A percentile compares a stretch with the other conserved stretches of the same genome.
These are phyloP conservation scores for Hylomyscus alleni DNA, from an alignment of 2,797 vertebrate genomes.

Conservation along the genomic window DNA sequence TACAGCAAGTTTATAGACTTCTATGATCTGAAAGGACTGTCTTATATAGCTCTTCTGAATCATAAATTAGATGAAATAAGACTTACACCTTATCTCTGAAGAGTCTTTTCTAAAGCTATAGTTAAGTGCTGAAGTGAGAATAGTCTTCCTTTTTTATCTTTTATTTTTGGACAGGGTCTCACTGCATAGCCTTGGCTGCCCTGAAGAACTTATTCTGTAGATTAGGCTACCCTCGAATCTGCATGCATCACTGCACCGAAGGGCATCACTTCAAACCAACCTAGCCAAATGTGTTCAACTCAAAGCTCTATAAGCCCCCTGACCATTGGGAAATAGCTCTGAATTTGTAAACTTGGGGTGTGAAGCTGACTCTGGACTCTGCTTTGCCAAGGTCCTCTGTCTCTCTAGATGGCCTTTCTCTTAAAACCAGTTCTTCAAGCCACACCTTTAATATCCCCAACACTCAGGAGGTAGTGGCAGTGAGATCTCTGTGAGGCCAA, in stretches of 20 bases:
- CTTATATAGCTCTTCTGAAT: constrained; percentile 33
- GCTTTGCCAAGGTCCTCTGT: not conserved
- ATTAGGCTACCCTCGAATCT: not conserved
- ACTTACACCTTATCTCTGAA: constrained; percentile 55
- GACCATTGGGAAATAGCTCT: constrained; percentile 36
- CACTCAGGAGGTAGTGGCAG: not conserved
- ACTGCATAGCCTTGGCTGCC: not conserved
- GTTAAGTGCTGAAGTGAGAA: not conserved
- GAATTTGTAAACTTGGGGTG: not conserved
- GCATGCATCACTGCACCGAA: not conserved
- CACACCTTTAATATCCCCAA: not conserved
- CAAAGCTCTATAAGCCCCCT: not conserved
- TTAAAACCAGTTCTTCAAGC: constrained; percentile 22
- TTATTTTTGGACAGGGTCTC: not conserved
- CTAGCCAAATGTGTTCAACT: not conserved
- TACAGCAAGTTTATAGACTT: constrained; percentile 14
- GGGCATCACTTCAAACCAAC: constrained; percentile 30
- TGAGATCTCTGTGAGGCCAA: not conserved
- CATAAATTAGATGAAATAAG: constrained; percentile 61
- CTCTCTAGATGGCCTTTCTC: not conserved
- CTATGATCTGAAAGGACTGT: not conserved
- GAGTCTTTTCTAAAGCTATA: constrained; percentile 27
- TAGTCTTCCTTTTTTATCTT: not conserved
- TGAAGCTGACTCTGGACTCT: not conserved
- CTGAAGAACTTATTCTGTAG: not conserved